phyloP scores from a whole-genome alignment of 2,797 vertebrate species.

The Delichon dasypus region DNA sequence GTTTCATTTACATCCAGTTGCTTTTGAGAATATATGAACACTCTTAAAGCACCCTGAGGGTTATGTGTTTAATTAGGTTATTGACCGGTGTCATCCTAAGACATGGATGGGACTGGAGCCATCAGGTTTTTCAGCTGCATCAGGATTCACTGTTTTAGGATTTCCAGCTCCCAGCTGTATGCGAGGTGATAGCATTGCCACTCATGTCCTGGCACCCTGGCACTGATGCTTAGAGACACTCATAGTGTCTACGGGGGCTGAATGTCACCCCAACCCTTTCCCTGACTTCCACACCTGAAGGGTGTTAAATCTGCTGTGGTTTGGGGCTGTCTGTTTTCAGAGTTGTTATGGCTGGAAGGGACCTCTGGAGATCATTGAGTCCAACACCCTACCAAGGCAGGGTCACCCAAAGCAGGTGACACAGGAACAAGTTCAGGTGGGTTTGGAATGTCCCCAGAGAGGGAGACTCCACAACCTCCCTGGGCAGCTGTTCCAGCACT shows the following conservation, averaged over 20 bases:
- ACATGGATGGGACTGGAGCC: not conserved
- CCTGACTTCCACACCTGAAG: not conserved
- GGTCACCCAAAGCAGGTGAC: not conserved
- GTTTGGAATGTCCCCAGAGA: not conserved
- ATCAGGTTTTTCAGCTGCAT: not conserved
- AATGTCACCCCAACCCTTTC: not conserved
- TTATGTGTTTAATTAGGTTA: not conserved
- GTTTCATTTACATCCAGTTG: not conserved
- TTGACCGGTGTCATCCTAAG: not conserved
- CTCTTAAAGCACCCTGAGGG: not conserved
- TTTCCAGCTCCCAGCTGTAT: not conserved
- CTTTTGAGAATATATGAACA: not conserved
- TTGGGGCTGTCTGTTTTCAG: not conserved
- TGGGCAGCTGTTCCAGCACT: not conserved
- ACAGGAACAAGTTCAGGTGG: not conserved
- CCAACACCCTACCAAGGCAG: not conserved
- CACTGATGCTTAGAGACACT: not conserved
- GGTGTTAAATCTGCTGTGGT: not conserved
- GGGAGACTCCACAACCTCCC: accelerated
- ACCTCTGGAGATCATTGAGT: not conserved
- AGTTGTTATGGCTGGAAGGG: not conserved
- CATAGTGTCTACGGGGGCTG: not conserved
- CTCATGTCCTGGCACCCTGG: not conserved
- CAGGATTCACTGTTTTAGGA: not conserved
- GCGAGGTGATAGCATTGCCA: not conserved